These are phyloP conservation scores for Mystacides longicornis DNA, from an alignment of 2,888 invertebrate species.

Conservation along the genomic window DNA sequence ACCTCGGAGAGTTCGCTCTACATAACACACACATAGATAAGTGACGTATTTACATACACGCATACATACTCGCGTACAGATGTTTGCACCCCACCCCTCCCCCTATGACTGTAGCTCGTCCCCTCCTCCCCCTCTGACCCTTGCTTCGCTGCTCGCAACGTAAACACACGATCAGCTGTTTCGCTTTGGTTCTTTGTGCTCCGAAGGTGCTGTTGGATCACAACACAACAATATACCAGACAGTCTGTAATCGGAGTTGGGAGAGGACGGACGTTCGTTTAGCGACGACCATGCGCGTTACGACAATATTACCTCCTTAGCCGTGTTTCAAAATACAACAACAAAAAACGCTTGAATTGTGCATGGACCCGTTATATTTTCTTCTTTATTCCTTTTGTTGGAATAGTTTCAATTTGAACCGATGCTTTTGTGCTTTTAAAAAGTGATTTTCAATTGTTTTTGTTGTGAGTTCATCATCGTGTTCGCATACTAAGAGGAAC, in stretches of 20 bases:
- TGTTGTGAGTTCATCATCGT: no score
- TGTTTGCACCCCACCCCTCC: background rate
- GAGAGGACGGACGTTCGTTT: slow-evolving; percentile 9
- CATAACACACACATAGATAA: no score
- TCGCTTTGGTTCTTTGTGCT: slow-evolving; percentile 14
- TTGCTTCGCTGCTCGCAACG: slow-evolving; percentile 12
- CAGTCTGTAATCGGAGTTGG: slow-evolving; percentile 13
- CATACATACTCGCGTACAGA: no score
- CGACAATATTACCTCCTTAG: background rate
- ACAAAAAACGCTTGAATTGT: background rate
- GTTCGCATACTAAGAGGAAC: no score
- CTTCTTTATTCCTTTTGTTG: background rate
- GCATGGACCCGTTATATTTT: background rate
- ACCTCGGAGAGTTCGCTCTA: no score
- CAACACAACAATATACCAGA: background rate
- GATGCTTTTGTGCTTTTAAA: no score
- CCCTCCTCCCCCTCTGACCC: slow-evolving; percentile 1
- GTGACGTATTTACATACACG: no score
- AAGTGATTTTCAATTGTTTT: no score
- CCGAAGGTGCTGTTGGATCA: slow-evolving; percentile 3
- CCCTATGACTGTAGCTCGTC: background rate
- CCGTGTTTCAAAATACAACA: background rate
- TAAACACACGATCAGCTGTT: slow-evolving; percentile 20
- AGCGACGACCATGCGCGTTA: slow-evolving; percentile 5
- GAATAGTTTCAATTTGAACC: no score